These are phyloP conservation scores for Serilophus lunatus DNA, from an alignment of 2,113 vertebrate genomes.

Conservation along the genomic window DNA sequence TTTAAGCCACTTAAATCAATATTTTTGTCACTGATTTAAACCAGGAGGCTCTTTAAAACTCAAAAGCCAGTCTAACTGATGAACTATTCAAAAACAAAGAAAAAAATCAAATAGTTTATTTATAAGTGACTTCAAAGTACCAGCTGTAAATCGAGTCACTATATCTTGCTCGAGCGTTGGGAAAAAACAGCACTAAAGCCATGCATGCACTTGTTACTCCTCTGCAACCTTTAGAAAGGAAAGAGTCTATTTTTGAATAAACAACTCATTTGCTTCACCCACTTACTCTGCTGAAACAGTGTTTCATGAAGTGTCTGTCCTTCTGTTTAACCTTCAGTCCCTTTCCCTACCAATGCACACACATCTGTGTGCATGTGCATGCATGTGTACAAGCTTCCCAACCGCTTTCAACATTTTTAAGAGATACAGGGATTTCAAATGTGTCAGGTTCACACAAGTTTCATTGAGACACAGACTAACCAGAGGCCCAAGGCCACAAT, in stretches of 20 bases:
- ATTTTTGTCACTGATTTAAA: conserved; percentile 43
- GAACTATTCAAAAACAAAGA: neutral
- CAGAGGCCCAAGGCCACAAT: neutral
- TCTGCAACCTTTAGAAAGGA: neutral
- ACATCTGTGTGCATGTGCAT: neutral
- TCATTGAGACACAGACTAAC: neutral
- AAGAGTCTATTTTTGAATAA: neutral
- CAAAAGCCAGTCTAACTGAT: conserved; percentile 1
- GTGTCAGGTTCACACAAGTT: neutral
- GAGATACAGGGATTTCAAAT: neutral
- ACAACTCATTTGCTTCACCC: neutral
- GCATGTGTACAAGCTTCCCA: neutral
- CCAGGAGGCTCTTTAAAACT: neutral
- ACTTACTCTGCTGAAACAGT: neutral
- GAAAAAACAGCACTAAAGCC: neutral
- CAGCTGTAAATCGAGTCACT: neutral
- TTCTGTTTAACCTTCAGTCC: neutral
- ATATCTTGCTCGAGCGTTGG: neutral
- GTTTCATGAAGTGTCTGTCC: neutral
- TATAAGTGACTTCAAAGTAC: neutral
- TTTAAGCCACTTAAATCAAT: conserved; percentile 24
- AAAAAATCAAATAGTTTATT: conserved; percentile 3
- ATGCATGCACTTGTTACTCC: neutral
- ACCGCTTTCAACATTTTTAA: neutral
- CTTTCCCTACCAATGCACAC: neutral